phyloP scores from a whole-genome alignment of 53 echinoderm and acorn worm genomes.

The Patiria pectinifera region DNA sequence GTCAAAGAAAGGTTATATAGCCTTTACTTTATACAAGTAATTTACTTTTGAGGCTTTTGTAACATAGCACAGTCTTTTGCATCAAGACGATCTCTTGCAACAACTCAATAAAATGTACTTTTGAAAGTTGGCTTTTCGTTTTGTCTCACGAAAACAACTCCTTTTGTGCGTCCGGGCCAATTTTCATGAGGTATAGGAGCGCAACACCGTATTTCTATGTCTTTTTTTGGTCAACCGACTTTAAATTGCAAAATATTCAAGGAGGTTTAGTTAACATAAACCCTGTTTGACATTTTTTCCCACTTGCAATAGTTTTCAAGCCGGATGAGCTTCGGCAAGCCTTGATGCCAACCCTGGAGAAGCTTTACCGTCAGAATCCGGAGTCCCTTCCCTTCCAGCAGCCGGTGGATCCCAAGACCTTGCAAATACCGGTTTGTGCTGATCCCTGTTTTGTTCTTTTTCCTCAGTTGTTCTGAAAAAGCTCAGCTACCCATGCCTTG shows the following conservation, averaged over 20 bases:
- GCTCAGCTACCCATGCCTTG: not conserved
- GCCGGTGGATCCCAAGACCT: constrained; percentile 93
- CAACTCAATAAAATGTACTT: not conserved
- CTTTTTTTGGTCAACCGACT: too few relatives aligned
- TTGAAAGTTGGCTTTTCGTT: not conserved
- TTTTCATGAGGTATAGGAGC: constrained; percentile 17
- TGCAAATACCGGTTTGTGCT: constrained; percentile 96
- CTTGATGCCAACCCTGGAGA: constrained; percentile 98
- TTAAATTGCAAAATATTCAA: too few relatives aligned
- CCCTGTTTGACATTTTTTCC: not conserved
- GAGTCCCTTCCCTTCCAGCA: constrained; percentile 99
- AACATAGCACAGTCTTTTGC: too few relatives aligned
- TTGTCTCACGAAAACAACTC: too few relatives aligned
- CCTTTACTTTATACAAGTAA: too few relatives aligned
- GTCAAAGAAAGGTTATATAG: constrained; percentile 86
- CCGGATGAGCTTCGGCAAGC: constrained; percentile 98
- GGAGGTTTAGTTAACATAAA: too few relatives aligned
- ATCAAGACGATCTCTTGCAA: not conserved
- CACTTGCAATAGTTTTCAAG: constrained; percentile 82
- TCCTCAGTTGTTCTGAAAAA: not conserved
- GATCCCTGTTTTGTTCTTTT: not conserved
- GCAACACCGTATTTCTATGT: not conserved
- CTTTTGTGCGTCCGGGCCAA: too few relatives aligned
- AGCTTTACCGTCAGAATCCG: constrained; percentile 96
- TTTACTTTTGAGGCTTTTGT: too few relatives aligned